A percentile compares a stretch with the other conserved stretches of the same genome.
These are phyloP conservation scores for Podilymbus podiceps DNA, from an alignment of 2,113 vertebrate species.

Conservation along the genomic window DNA sequence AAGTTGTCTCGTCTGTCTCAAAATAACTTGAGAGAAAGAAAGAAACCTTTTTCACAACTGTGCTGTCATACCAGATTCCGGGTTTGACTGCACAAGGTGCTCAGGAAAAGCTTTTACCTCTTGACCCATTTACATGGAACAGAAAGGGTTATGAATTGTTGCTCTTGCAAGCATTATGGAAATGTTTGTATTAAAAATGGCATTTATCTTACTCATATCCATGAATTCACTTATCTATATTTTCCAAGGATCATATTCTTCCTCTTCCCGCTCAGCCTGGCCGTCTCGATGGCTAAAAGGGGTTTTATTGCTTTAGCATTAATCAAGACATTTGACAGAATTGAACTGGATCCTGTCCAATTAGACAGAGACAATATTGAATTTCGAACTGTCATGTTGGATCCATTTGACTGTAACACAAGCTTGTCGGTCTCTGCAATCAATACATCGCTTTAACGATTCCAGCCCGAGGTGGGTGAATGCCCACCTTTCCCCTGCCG, in stretches of 20 bases:
- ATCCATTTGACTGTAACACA: not conserved
- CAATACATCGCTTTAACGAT: not conserved
- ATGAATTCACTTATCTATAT: not conserved
- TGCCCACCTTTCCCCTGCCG: not conserved
- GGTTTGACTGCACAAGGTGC: not conserved
- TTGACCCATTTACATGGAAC: not conserved
- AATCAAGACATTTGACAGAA: not conserved
- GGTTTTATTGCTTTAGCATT: conserved; percentile 15
- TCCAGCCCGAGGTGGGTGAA: not conserved
- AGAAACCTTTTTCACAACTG: not conserved
- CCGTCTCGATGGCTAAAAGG: not conserved
- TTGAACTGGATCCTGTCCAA: not conserved
- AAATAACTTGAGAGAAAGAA: not conserved
- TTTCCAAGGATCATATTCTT: conserved; percentile 17
- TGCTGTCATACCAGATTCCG: not conserved
- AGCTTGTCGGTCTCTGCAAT: not conserved
- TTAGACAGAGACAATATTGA: not conserved
- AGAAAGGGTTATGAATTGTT: not conserved
- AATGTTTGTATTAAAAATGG: not conserved
- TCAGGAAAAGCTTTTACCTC: not conserved
- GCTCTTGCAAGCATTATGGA: not conserved
- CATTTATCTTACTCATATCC: not conserved
- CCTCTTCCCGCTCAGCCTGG: not conserved
- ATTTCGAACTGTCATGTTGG: not conserved
- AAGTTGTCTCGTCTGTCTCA: not conserved